These are phyloP conservation scores for Theonella swinhoei DNA, from an alignment of 37 sponge, comb jelly and placozoan species.

Conservation along the genomic window DNA sequence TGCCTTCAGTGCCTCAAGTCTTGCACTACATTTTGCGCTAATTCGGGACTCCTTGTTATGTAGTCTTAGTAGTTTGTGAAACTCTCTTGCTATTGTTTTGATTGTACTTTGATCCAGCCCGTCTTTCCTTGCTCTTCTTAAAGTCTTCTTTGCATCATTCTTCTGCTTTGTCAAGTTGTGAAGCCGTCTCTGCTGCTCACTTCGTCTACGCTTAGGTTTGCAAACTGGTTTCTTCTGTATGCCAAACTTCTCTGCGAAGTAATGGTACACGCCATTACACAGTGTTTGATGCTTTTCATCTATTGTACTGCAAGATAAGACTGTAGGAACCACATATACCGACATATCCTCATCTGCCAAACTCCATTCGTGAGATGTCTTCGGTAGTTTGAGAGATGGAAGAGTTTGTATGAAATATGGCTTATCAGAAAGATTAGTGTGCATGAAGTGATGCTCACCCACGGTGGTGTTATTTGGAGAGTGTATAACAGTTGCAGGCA, in stretches of 20 bases:
- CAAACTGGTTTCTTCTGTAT: constrained; percentile 3
- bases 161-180: constrained; percentile 5
- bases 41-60: background rate
- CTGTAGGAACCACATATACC: background rate
- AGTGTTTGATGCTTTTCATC: background rate
- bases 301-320: background rate
- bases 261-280: background rate
- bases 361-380: background rate
- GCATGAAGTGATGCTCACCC: too few relatives aligned
- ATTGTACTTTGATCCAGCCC: too few relatives aligned
- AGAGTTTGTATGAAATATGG: too few relatives aligned
- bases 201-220: background rate
- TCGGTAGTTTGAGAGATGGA: constrained; percentile 6
- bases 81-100: background rate
- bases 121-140: background rate
- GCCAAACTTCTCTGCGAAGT: background rate
- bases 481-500: too few relatives aligned
- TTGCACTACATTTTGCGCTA: background rate
- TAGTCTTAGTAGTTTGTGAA: background rate
- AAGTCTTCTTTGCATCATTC: background rate
- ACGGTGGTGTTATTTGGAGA: too few relatives aligned
- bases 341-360: background rate
- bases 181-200: background rate
- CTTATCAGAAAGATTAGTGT: too few relatives aligned
- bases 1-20: background rate